Evolutionary conservation across 2,888 invertebrate species (phyloP).

Genomic region (Meghimatium bilineatum): DNA sequence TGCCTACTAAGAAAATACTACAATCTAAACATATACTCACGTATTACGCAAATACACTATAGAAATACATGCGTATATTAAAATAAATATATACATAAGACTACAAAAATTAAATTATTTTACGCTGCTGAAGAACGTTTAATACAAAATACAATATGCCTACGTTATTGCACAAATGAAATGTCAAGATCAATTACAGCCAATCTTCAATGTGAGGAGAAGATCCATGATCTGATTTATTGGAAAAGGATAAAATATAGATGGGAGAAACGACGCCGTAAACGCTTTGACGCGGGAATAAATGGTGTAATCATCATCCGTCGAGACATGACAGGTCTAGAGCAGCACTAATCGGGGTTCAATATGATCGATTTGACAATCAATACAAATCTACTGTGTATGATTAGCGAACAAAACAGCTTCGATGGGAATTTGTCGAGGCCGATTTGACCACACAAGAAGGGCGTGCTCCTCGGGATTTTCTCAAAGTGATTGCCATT

Average conservation of each 20-base stretch:
- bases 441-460: neutral
- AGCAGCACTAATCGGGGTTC: neutral
- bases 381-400: neutral
- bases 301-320: neutral
- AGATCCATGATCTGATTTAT: too few relatives aligned
- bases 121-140: too few relatives aligned
- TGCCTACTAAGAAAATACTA: too few relatives aligned
- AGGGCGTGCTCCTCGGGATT: neutral
- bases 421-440: neutral
- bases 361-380: slow-evolving; percentile 9
- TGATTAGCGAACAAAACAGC: neutral
- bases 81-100: too few relatives aligned
- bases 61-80: too few relatives aligned
- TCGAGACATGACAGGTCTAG: neutral
- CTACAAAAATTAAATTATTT: too few relatives aligned
- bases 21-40: too few relatives aligned
- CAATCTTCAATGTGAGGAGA: too few relatives aligned
- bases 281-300: neutral
- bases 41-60: too few relatives aligned
- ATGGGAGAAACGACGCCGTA: neutral
- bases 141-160: too few relatives aligned
- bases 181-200: too few relatives aligned
- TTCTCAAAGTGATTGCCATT: slow-evolving; percentile 24
- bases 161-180: too few relatives aligned
- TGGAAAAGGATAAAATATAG: neutral